phyloP scores from a whole-genome alignment of 30 jellyfish, hydroid and myxozoan genomes.

The Catostylus mosaicus region DNA sequence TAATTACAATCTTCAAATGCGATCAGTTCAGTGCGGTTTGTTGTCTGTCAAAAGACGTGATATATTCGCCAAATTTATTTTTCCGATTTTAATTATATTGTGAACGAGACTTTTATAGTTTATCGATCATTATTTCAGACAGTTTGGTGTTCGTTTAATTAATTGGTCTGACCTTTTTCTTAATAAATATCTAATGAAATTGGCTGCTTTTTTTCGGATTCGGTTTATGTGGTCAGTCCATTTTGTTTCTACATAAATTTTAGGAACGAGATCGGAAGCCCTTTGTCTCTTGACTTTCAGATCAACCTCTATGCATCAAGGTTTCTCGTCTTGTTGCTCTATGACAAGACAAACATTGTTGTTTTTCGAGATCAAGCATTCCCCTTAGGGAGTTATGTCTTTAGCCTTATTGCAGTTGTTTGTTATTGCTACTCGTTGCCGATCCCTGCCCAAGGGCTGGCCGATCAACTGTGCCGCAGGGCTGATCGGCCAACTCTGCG shows the following conservation, averaged over 20 bases:
- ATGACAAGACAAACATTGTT: too few species aligned
- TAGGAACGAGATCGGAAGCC: not conserved
- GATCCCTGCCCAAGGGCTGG: too few species aligned
- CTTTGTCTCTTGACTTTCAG: not conserved
- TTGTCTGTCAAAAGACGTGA: not conserved
- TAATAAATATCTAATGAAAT: not conserved
- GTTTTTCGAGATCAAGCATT: too few species aligned
- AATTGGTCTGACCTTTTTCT: conserved; percentile 1
- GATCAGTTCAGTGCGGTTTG: not conserved
- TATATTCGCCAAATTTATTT: not conserved
- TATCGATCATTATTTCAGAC: not conserved
- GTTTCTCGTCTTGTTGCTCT: too few species aligned
- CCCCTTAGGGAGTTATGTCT: too few species aligned
- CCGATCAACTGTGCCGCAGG: too few species aligned
- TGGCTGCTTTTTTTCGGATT: not conserved
- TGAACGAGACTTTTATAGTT: not conserved
- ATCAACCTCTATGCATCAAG: not conserved
- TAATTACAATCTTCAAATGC: not conserved
- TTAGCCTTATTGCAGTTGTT: too few species aligned
- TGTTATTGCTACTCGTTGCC: too few species aligned
- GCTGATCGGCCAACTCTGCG: too few species aligned
- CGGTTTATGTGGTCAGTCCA: not conserved
- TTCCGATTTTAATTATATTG: conserved; percentile 4
- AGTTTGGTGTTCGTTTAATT: not conserved
- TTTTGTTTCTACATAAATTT: not conserved